These are phyloP conservation scores for Nansenia antarctica DNA, from an alignment of 2,113 vertebrate species.

Conservation along the genomic window DNA sequence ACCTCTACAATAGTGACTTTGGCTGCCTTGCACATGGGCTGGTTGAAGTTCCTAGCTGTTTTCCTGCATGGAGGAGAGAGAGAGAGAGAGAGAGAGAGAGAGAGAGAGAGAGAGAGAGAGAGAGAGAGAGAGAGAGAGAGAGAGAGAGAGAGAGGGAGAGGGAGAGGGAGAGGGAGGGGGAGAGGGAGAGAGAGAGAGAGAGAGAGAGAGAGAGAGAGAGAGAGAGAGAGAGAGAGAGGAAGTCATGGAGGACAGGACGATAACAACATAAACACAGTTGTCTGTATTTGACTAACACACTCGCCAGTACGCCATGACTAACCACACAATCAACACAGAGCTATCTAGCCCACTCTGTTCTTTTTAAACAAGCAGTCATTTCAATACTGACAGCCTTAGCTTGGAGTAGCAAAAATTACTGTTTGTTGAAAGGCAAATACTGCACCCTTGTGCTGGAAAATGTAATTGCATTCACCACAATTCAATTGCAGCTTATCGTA, in stretches of 20 bases:
- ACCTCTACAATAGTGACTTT: constrained; percentile 94
- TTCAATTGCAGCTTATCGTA: not conserved
- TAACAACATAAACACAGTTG: too few relatives aligned
- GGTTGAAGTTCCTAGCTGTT: constrained; percentile 96
- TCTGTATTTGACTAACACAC: too few relatives aligned
- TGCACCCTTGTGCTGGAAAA: constrained; percentile 66
- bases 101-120: not conserved
- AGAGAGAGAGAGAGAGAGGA: too few relatives aligned
- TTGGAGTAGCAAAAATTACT: not conserved
- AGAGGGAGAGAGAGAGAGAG: too few relatives aligned
- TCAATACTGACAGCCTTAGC: not conserved
- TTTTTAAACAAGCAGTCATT: not conserved
- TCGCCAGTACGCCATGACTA: too few relatives aligned
- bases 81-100: not conserved
- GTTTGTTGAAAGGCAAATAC: constrained; percentile 39
- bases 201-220: too few relatives aligned
- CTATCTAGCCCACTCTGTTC: not conserved
- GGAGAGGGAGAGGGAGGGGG: too few relatives aligned
- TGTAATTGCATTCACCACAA: constrained; percentile 21
- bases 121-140: too few relatives aligned
- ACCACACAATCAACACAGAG: not conserved
- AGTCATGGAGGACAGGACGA: too few relatives aligned
- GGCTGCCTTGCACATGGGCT: constrained; percentile 98
- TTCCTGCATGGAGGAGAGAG: constrained; percentile 84
- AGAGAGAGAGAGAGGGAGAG: too few relatives aligned